phyloP scores from a whole-genome alignment of 2,113 vertebrate species.

The Haemorhous mexicanus region DNA sequence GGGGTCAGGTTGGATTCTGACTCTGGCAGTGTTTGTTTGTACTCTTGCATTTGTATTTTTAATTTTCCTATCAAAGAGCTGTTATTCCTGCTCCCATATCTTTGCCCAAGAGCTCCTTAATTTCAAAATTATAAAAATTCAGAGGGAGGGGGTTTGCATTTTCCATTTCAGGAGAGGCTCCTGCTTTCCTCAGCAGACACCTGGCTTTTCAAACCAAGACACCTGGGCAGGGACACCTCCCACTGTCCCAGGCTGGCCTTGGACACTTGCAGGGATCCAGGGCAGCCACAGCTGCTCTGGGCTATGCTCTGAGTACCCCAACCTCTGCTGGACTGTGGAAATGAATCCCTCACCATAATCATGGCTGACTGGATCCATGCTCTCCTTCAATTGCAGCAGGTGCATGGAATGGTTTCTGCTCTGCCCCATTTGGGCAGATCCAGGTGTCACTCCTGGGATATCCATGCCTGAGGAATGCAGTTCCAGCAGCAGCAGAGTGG shows the following conservation, averaged over 20 bases:
- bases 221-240: neutral
- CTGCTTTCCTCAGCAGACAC: too few species aligned
- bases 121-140: too few species aligned
- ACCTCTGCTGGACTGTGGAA: neutral
- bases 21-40: too few species aligned
- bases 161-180: too few species aligned
- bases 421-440: neutral
- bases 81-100: too few species aligned
- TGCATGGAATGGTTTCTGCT: neutral
- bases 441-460: neutral
- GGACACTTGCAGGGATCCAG: accelerated
- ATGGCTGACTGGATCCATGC: accelerated
- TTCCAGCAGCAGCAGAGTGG: neutral
- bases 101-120: too few species aligned
- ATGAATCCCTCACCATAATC: neutral
- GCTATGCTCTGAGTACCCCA: accelerated
- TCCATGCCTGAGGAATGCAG: neutral
- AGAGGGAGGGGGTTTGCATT: too few species aligned
- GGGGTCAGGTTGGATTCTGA: too few species aligned
- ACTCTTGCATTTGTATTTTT: too few species aligned
- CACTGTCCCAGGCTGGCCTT: neutral
- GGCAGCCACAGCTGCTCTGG: neutral
- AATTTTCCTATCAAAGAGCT: too few species aligned
- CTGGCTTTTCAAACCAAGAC: too few species aligned
- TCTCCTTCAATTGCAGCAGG: neutral